Evolutionary conservation across 2,888 invertebrate species (phyloP), one percentile per base, ranked within the genome.

Genomic region (Physocephala rufipes): DNA sequence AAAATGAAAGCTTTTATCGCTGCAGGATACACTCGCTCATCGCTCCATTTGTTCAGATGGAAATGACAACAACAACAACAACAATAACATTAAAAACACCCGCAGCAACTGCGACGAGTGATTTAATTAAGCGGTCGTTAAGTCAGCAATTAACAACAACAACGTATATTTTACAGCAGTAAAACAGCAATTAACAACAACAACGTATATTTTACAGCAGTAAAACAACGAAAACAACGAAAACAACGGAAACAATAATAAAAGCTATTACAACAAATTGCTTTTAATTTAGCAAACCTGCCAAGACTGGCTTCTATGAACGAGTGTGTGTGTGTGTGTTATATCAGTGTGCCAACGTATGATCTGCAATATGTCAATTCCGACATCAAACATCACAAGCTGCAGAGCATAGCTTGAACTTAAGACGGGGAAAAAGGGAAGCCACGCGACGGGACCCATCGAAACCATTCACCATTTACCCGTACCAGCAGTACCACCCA

Each of bases 51-150:
- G n/a, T n/a, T n/a, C n/a, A n/a, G n/a, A 36, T 36, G 9, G 9
- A 7, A 36, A 36, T 36, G 9, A 36, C 36, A 36, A 36, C 9
- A 36, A 36, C 9, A 36, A 36, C 36, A 36, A 36, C 36, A 36
- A 36, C 36, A 36, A 36, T 9, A 36, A 36, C 36, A 36, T 45
- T 24, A 15, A 28, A 4, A 16, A 53, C 9, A 13, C 13, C 58
- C 15, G 7, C 26, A 67, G 45, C 59, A 66, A 26, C 28, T 21
- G 65, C 19, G 73, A 43, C 67, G 81, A 81, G 79, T 81, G 80
- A 81, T 83, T 84, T 83, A 84, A 84, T 83, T 84, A 82, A 83
- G 83, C 80, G 80, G 80, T 78, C 83, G 83, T 83, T 83, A 84
- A 83, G 81, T 79, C 81, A 77, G 78, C 83, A 83, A 84, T 84